Evolutionary conservation across 2,797 vertebrate species (phyloP), one percentile per base, ranked within the genome.

Genomic region (Propithecus deckenii): DNA sequence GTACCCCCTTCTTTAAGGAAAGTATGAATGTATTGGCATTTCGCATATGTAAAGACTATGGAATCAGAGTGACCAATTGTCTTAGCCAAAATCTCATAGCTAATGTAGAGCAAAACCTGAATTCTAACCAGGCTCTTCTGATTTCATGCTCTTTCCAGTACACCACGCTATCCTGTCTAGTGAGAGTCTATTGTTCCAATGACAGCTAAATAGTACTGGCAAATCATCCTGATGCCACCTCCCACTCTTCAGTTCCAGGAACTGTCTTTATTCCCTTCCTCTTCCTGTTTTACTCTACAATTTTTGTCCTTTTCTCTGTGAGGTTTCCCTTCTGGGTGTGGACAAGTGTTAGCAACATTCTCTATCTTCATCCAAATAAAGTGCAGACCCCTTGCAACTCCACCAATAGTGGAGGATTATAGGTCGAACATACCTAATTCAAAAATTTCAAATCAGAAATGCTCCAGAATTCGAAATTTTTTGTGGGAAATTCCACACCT

Each of bases 21-120:
- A 69, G 10, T 23, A 55, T 17, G 23, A 79, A n/a, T 15, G n/a
- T 35, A 35, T 61, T 83, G 84, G 52, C 30, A 75, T 86, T 97
- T 76, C 84, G 76, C 78, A 46, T 65, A 43, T 28, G 32, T 84
- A 46, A 69, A 74, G 13, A 95, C 30, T 59, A 2, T 83, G 28
- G 30, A 86, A 48, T 86, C 91, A 87, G 69, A 84, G 20, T 81
- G 11, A 14, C 32, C 89, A 81, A 48, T n/a, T 91, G 41, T 28
- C 35, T 93, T 87, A 80, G 23, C 8, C 69, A 96, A 96, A 91
- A 80, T 91, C 69, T 79, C 86, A 69, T 4, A 88, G 61, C 35
- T 92, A 86, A 38, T 83, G 50, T 9, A 81, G 20, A 89, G 32
- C 15, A 89, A 97, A 86, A 88, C 22, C 38, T 91, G 65, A 92